These are phyloP conservation scores for Pyrocoelia pectoralis DNA, from an alignment of 2,888 invertebrate species.

Conservation along the genomic window DNA sequence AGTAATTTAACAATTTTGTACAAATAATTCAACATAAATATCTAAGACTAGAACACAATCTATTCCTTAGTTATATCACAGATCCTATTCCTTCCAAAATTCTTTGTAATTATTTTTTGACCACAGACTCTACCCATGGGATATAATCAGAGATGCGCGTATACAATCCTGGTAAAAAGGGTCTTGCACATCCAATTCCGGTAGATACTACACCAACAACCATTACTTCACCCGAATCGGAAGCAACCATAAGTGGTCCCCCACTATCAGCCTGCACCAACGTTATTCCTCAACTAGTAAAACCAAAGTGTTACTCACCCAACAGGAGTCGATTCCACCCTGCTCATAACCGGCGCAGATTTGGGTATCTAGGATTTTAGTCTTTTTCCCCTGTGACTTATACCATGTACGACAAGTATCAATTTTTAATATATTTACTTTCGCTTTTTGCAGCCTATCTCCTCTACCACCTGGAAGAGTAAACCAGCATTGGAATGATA, in stretches of 20 bases:
- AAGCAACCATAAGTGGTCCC: constrained; percentile 77
- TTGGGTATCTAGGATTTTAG: constrained; percentile 75
- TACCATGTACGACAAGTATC: constrained; percentile 80
- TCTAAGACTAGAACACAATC: background rate
- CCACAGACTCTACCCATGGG: constrained; percentile 72
- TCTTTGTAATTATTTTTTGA: constrained; percentile 4
- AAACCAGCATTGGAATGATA: no score
- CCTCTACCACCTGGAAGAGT: constrained; percentile 67
- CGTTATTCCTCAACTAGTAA: background rate
- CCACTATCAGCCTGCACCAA: constrained; percentile 84
- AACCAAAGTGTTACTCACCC: constrained; percentile 67
- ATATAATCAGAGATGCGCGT: constrained; percentile 82
- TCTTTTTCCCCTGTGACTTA: constrained; percentile 76
- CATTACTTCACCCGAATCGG: constrained; percentile 64
- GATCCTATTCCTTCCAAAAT: background rate
- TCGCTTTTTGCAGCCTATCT: constrained; percentile 79
- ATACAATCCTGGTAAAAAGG: constrained; percentile 84
- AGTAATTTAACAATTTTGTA: no score
- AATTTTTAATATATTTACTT: constrained; percentile 77
- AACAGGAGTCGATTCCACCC: constrained; percentile 87
- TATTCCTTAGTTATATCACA: no score
- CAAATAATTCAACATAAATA: no score
- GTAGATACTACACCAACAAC: constrained; percentile 85
- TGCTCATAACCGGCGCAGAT: constrained; percentile 87
- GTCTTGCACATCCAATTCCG: constrained; percentile 85